phyloP scores from a whole-genome alignment of 2,113 vertebrate species.

The Hippotragus niger region DNA sequence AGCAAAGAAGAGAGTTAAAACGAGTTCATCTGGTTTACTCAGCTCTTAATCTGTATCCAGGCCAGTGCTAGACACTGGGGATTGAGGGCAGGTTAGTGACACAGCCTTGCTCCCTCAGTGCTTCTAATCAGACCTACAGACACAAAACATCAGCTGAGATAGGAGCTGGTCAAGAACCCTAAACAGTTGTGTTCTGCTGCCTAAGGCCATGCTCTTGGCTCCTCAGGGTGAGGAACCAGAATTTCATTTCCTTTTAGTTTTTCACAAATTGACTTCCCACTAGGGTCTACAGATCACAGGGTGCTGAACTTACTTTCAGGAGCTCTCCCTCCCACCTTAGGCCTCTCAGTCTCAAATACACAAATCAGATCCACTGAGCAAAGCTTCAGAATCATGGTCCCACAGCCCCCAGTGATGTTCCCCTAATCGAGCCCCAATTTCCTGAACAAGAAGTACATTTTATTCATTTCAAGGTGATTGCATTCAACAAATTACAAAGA shows the following conservation, averaged over 20 bases:
- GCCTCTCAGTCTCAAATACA: neutral
- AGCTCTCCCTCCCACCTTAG: neutral
- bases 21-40: neutral
- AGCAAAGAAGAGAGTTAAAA: neutral
- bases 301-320: neutral
- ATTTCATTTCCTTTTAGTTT: neutral
- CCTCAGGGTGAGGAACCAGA: neutral
- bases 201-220: neutral
- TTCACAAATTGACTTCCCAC: neutral
- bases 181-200: neutral
- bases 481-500: slow-evolving; percentile 56
- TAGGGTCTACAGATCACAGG: neutral
- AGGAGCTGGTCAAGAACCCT: neutral
- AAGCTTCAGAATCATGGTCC: neutral
- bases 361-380: neutral
- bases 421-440: neutral
- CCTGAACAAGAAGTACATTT: slow-evolving; percentile 31
- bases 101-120: too few relatives aligned
- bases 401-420: neutral
- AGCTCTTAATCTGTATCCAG: neutral
- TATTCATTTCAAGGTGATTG: slow-evolving; percentile 63
- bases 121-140: neutral
- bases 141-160: neutral
- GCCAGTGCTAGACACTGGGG: neutral
- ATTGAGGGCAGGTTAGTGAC: neutral